Evolutionary conservation across 2,113 vertebrate genomes (phyloP).

Genomic region (Otus sunia): DNA sequence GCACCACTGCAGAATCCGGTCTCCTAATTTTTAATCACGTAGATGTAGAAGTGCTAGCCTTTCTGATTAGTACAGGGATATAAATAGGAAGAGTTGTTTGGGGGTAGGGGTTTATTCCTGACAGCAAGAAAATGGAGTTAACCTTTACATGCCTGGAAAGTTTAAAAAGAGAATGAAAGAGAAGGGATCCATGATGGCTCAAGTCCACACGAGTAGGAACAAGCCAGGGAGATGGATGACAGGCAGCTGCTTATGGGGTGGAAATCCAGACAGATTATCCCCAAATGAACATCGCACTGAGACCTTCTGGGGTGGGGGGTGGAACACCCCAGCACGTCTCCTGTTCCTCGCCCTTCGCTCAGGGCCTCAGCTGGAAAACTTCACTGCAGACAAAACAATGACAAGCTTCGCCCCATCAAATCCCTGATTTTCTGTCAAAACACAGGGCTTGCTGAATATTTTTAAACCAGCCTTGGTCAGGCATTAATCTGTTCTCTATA

Average conservation of each 20-base stretch:
- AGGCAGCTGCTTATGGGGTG: background rate
- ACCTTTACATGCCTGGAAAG: background rate
- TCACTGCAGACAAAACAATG: background rate
- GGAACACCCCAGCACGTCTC: background rate
- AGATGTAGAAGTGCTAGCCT: constrained; percentile 43
- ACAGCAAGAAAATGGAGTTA: constrained; percentile 17
- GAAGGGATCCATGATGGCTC: background rate
- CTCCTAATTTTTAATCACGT: constrained; percentile 76
- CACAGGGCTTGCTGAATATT: background rate
- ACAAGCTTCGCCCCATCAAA: background rate
- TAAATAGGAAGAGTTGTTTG: constrained; percentile 62
- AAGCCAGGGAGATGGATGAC: background rate
- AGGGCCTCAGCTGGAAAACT: background rate
- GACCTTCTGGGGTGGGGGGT: background rate
- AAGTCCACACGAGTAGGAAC: background rate
- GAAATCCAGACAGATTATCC: background rate
- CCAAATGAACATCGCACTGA: background rate
- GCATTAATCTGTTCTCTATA: background rate
- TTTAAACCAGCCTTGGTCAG: background rate
- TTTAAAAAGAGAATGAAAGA: background rate
- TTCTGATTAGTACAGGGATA: constrained; percentile 71
- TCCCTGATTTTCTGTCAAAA: background rate
- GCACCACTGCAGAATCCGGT: constrained; percentile 37
- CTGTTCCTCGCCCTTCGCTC: background rate
- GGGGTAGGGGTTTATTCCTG: background rate